Percentiles rank a stretch among this genome's conserved stretches.
Conservation (phyloP, 2,113 vertebrate species). For the Perognathus longimembris region DNA sequence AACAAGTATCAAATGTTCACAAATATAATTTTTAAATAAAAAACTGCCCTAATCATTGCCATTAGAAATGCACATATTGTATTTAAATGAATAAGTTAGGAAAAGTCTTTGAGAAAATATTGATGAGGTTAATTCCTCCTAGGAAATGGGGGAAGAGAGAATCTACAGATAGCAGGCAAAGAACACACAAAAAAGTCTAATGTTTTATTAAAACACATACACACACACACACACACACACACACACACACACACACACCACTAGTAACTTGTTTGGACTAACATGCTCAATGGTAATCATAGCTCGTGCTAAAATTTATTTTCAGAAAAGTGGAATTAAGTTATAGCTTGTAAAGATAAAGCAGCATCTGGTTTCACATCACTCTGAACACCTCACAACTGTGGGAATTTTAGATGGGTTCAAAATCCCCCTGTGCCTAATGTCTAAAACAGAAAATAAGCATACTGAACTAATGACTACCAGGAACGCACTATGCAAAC, state of each 20-base stretch:
- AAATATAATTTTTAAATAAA: not conserved
- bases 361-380: not conserved
- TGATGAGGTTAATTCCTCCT: not conserved
- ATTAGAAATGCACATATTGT: not conserved
- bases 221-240: too few species aligned
- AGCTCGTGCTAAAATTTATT: not conserved
- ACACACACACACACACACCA: too few species aligned
- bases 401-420: not conserved
- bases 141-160: not conserved
- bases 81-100: not conserved
- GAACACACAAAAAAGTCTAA: not conserved
- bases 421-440: not conserved
- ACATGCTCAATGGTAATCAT: not conserved
- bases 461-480: not conserved
- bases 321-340: not conserved
- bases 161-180: not conserved
- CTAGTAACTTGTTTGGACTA: not conserved
- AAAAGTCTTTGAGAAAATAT: not conserved
- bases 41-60: too few species aligned
- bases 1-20: not conserved
- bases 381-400: not conserved
- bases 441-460: not conserved
- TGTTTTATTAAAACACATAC: not conserved
- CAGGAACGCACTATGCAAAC: not conserved
- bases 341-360: not conserved